phyloP scores from a whole-genome alignment of 2,888 invertebrate species.

The Eucriotettix oculatus region DNA sequence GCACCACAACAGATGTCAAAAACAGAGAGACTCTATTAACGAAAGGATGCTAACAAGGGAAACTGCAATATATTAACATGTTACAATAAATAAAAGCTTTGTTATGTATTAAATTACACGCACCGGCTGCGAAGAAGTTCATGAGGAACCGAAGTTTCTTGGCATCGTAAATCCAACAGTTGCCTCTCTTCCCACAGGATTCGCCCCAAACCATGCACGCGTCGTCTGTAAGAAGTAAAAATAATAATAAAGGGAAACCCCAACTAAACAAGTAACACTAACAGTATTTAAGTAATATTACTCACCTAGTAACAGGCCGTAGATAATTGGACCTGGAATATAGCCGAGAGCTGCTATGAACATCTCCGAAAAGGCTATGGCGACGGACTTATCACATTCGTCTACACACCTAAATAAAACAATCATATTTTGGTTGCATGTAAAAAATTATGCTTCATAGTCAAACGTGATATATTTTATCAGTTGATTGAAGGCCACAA shows the following conservation, averaged over 20 bases:
- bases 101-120: constrained; percentile 13
- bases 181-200: constrained; percentile 40
- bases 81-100: not conserved
- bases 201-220: constrained; percentile 48
- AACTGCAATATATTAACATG: too few species aligned
- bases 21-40: too few species aligned
- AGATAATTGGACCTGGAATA: not conserved
- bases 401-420: not conserved
- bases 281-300: too few species aligned
- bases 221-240: constrained; percentile 28
- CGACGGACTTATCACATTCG: not conserved
- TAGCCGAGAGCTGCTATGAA: not conserved
- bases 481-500: too few species aligned
- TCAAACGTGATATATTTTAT: too few species aligned
- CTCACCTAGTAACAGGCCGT: not conserved
- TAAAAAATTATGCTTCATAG: too few species aligned
- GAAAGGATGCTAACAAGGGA: too few species aligned
- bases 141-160: constrained; percentile 36
- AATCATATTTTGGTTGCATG: too few species aligned
- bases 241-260: too few species aligned
- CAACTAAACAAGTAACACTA: too few species aligned
- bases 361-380: not conserved
- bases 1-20: too few species aligned
- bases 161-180: constrained; percentile 50
- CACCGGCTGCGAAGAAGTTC: constrained; percentile 37